Percentiles rank a stretch among this genome's conserved stretches.
Conservation (phyloP, 2,888 invertebrate genomes). For the Clepsis dumicolana region DNA sequence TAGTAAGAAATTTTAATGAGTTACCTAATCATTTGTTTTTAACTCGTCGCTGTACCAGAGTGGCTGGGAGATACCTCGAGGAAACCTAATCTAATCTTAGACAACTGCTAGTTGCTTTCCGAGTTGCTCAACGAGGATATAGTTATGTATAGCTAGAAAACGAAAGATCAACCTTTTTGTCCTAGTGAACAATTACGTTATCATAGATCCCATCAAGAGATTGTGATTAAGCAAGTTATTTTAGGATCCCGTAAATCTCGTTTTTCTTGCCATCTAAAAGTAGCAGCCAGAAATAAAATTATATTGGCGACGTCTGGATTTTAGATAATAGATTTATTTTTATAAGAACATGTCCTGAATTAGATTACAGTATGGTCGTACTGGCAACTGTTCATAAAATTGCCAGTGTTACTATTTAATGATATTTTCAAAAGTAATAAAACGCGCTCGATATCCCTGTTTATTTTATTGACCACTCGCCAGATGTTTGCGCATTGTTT, state of each 20-base stretch:
- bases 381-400: conserved; percentile 72
- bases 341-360: conserved; percentile 39
- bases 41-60: conserved; percentile 33
- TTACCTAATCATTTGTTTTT: conserved; percentile 44
- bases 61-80: conserved; percentile 37
- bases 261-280: conserved; percentile 44
- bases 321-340: conserved; percentile 40
- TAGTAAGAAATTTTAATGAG: not conserved
- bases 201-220: conserved; percentile 22
- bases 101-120: conserved; percentile 39
- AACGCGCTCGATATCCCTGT: conserved; percentile 87
- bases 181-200: conserved; percentile 18
- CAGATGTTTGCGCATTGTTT: conserved; percentile 87
- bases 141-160: conserved; percentile 5
- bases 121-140: conserved; percentile 25
- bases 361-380: conserved; percentile 44
- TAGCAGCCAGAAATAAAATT: conserved; percentile 33
- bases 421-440: conserved; percentile 85
- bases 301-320: conserved; percentile 35
- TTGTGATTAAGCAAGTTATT: conserved; percentile 39
- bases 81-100: conserved; percentile 43
- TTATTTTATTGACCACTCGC: conserved; percentile 87
- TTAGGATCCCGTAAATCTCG: conserved; percentile 35
- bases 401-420: conserved; percentile 81
- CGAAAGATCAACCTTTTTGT: conserved; percentile 17